phyloP scores from a whole-genome alignment of 2,113 vertebrate species.

The Chascanopsetta lugubris region DNA sequence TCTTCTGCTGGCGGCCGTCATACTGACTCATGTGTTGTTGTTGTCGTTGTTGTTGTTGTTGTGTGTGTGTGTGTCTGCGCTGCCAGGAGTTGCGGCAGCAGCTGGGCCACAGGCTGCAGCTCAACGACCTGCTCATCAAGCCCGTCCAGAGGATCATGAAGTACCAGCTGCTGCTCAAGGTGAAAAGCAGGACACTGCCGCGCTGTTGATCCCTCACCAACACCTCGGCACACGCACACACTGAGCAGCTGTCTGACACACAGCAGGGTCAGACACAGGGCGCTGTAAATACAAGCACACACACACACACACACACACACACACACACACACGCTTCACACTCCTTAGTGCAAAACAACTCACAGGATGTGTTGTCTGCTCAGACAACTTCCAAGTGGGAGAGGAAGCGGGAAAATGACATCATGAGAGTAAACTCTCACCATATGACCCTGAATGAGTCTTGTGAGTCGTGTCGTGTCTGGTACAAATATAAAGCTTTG shows the following conservation, averaged over 20 bases:
- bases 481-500: conserved; percentile 39
- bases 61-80: conserved; percentile 17
- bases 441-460: neutral
- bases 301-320: neutral
- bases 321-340: too few species aligned
- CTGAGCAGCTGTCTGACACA: conserved; percentile 39
- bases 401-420: conserved; percentile 35
- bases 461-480: conserved; percentile 47
- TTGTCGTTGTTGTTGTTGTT: too few species aligned
- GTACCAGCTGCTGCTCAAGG: conserved; percentile 94
- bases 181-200: conserved; percentile 61
- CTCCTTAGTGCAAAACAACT: too few species aligned
- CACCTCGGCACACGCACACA: conserved; percentile 2
- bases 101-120: conserved; percentile 90
- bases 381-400: neutral
- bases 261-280: conserved; percentile 24
- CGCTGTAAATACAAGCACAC: conserved; percentile 34
- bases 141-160: conserved; percentile 96
- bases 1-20: conserved; percentile 26
- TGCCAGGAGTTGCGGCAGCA: conserved; percentile 88
- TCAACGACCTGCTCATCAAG: conserved; percentile 93
- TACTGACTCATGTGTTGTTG: conserved; percentile 28
- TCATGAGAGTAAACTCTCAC: conserved; percentile 16
- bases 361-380: neutral
- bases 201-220: conserved; percentile 32